A percentile compares a stretch with the other conserved stretches of the same genome.
These are phyloP conservation scores for Micronycteris hirsuta DNA, from an alignment of 2,113 vertebrate genomes.

Conservation along the genomic window DNA sequence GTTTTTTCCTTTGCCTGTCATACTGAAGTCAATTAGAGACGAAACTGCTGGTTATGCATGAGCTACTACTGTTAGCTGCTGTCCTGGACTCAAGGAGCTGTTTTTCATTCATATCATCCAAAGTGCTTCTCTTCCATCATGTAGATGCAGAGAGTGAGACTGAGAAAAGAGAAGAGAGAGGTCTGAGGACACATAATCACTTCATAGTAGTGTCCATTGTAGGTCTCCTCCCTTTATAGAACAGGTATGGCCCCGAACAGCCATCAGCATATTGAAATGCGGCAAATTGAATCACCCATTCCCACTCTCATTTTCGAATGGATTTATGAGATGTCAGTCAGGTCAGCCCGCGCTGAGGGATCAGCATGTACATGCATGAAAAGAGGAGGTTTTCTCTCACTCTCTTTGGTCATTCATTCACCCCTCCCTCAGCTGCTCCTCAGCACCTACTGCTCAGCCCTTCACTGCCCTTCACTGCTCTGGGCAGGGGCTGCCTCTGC, in stretches of 20 bases:
- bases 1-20: not conserved
- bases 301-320: not conserved
- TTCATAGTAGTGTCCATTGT: not conserved
- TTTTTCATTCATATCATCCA: not conserved
- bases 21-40: not conserved
- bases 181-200: not conserved
- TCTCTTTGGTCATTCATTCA: not conserved
- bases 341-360: not conserved
- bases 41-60: not conserved
- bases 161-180: not conserved
- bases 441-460: not conserved
- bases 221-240: not conserved
- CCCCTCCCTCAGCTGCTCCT: not conserved
- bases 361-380: not conserved
- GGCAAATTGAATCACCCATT: not conserved
- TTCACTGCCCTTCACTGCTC: not conserved
- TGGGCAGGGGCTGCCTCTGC: not conserved
- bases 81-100: not conserved
- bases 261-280: not conserved
- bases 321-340: not conserved
- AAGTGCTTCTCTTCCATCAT: not conserved
- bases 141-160: not conserved
- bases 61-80: not conserved
- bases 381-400: not conserved
- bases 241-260: no score